Evolutionary conservation across 2,888 invertebrate genomes (phyloP).

Genomic region (Ernsta delagoae): DNA sequence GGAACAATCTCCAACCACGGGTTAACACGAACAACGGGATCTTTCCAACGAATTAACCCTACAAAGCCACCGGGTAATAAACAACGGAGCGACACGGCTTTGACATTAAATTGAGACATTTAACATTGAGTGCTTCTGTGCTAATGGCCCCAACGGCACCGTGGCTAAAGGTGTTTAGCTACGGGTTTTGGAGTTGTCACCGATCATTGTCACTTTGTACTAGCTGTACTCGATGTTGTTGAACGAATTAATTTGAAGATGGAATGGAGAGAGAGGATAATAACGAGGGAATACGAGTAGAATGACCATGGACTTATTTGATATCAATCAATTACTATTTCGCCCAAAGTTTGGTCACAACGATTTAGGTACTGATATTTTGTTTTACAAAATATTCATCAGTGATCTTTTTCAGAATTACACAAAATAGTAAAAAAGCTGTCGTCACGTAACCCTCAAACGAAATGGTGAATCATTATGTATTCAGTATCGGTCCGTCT

Average conservation of each 20-base stretch:
- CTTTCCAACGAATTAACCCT: constrained; percentile 80
- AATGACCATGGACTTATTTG: too few relatives aligned
- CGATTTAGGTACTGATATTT: background rate
- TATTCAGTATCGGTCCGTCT: constrained; percentile 73
- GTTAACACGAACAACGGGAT: constrained; percentile 61
- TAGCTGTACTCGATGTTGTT: background rate
- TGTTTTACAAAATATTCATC: background rate
- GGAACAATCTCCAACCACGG: constrained; percentile 38
- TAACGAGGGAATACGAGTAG: too few relatives aligned
- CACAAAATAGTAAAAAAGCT: constrained; percentile 52
- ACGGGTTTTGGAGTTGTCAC: constrained; percentile 24
- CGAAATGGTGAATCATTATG: constrained; percentile 67
- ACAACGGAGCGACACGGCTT: constrained; percentile 62
- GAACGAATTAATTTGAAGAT: background rate
- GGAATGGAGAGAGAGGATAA: too few relatives aligned
- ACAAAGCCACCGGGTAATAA: constrained; percentile 64
- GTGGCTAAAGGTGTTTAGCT: constrained; percentile 35
- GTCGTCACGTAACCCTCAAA: constrained; percentile 61
- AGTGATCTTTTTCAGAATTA: background rate
- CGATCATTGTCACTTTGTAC: constrained; percentile 18
- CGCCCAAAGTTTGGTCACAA: too few relatives aligned
- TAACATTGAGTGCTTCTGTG: constrained; percentile 64
- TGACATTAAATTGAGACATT: constrained; percentile 74
- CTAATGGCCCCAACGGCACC: constrained; percentile 56
- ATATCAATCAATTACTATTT: too few relatives aligned